Conservation (phyloP, 2,888 invertebrate species). For the Itoplectis maculator region DNA sequence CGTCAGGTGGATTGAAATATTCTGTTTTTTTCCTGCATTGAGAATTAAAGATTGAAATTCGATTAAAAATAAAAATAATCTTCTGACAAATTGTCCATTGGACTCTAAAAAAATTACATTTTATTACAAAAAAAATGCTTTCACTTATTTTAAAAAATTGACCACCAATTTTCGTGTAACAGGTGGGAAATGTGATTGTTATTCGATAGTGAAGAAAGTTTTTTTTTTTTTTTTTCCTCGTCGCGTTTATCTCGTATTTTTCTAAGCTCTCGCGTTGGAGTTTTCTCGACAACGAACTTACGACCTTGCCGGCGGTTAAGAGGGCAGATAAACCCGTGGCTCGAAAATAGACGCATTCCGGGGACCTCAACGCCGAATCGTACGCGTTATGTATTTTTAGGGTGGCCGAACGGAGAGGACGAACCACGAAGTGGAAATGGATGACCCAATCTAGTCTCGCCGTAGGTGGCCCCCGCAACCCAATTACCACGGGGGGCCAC, state of each 20-base stretch:
- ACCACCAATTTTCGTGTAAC: no score
- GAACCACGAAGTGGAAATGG: constrained; percentile 41
- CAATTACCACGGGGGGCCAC: constrained; percentile 51
- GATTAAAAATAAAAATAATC: no score
- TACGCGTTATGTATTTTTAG: constrained; percentile 45
- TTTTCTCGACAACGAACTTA: constrained; percentile 22
- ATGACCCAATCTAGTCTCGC: constrained; percentile 59
- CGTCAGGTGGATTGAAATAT: not conserved
- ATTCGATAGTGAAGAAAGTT: not conserved
- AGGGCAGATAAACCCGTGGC: not conserved
- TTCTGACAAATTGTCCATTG: no score
- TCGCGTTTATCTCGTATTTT: constrained; percentile 27
- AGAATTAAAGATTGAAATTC: not conserved
- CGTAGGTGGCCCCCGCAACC: constrained; percentile 48
- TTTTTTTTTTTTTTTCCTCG: not conserved
- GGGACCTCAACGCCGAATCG: not conserved
- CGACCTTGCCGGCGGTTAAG: constrained; percentile 27
- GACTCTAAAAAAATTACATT: no score
- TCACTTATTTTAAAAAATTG: no score
- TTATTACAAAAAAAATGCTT: no score
- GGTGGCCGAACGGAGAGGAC: constrained; percentile 21
- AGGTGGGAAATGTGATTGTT: not conserved
- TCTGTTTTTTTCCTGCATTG: not conserved
- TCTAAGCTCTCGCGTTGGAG: constrained; percentile 1
- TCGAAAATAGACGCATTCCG: not conserved